Conservation (phyloP, 2,797 vertebrate species). For the Morus bassanus region DNA sequence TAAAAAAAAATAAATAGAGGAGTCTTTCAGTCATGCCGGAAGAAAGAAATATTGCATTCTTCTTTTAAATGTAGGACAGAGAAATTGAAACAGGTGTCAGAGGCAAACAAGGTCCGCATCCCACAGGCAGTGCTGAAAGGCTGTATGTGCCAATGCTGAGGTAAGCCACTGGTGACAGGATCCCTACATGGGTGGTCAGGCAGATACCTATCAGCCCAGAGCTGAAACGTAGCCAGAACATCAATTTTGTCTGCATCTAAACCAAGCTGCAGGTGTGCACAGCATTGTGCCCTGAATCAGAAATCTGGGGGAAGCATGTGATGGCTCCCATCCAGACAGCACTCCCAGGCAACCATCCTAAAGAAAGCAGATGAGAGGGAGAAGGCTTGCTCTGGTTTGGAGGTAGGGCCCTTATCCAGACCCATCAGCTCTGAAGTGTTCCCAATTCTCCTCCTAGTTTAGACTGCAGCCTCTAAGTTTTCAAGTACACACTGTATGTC, state of each 20-base stretch:
- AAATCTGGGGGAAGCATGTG: background rate
- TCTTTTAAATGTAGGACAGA: background rate
- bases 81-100: background rate
- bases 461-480: background rate
- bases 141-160: background rate
- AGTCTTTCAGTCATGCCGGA: background rate
- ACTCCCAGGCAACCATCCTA: background rate
- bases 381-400: background rate
- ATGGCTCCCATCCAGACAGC: background rate
- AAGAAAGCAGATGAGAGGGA: background rate
- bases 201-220: background rate
- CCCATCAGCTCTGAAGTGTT: background rate
- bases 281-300: background rate
- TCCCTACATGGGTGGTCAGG: constrained; percentile 29
- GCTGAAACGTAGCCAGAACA: background rate
- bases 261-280: background rate
- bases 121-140: background rate
- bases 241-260: background rate
- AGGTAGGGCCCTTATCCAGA: background rate
- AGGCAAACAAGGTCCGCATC: background rate
- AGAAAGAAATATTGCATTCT: background rate
- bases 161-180: constrained; percentile 6
- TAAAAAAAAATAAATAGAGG: background rate
- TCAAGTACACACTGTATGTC: background rate
- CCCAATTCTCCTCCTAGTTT: background rate